Conservation (phyloP, 2,888 invertebrate genomes). For the Ashinkailepas kermadecensis region DNA sequence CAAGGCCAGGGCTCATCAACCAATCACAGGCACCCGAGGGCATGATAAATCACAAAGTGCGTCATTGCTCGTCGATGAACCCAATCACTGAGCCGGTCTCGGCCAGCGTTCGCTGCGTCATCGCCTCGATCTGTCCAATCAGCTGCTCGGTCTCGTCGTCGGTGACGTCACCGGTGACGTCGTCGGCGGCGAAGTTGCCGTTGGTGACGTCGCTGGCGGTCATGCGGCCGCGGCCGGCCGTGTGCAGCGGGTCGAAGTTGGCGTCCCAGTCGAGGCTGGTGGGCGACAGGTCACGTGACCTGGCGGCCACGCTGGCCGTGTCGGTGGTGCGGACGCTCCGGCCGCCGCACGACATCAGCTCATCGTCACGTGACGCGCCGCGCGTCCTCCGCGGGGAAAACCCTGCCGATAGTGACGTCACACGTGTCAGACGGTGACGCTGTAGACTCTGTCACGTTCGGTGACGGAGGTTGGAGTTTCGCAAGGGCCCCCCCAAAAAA, state of each 20-base stretch:
- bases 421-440: no score
- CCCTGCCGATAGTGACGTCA: background rate
- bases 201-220: background rate
- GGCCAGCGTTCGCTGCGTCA: background rate
- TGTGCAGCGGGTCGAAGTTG: background rate
- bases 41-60: background rate
- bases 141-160: conserved; percentile 13
- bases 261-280: conserved; percentile 16
- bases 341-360: background rate
- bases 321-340: background rate
- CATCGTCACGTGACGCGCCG: background rate
- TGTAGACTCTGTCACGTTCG: no score
- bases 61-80: background rate
- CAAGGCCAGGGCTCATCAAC: no score
- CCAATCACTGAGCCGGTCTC: conserved; percentile 1
- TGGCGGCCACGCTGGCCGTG: background rate
- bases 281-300: background rate
- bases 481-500: no score
- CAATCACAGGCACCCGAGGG: no score
- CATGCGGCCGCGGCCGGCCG: background rate
- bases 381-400: background rate
- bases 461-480: no score
- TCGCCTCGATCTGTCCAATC: conserved; percentile 9
- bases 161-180: background rate
- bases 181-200: no score